Evolutionary conservation across 1,140 invertebrate genomes (phyloP).

Genomic region (Calycopis cecrops): DNA sequence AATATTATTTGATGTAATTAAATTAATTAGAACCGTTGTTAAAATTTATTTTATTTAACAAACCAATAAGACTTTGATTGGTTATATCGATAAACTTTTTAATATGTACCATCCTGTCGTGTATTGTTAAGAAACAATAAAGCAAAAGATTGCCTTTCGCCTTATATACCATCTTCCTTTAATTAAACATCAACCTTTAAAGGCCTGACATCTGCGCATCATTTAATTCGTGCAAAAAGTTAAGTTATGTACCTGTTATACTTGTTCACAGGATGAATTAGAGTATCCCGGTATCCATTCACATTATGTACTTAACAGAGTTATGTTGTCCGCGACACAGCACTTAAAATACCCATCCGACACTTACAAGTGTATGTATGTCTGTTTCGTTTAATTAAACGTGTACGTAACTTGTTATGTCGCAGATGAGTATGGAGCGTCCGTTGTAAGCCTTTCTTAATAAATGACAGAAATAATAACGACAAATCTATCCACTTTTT

Average conservation of each 20-base stretch:
- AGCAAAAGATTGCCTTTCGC: neutral
- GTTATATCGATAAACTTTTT: too few species aligned
- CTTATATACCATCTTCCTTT: conserved; percentile 18
- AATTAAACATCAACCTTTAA: conserved; percentile 17
- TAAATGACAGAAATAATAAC: too few species aligned
- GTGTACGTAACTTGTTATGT: too few species aligned
- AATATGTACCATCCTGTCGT: too few species aligned
- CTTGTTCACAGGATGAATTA: conserved; percentile 5
- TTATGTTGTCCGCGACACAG: neutral
- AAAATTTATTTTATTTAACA: too few species aligned
- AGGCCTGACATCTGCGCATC: conserved; percentile 18
- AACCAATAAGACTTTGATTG: too few species aligned
- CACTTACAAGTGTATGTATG: neutral
- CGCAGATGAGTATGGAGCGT: too few species aligned
- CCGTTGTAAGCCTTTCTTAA: too few species aligned
- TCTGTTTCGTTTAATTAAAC: neutral
- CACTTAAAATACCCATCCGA: neutral
- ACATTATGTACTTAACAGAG: neutral
- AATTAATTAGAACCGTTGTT: too few species aligned
- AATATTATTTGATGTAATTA: too few species aligned
- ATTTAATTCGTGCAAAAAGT: conserved; percentile 17
- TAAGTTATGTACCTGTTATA: conserved; percentile 13
- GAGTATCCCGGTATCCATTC: conserved; percentile 7
- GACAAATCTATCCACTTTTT: too few species aligned
- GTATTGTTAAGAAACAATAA: neutral